Percentiles rank a stretch among this genome's conserved stretches.
Conservation (phyloP, 35 echinoderm and acorn worm species). For the Lytechinus variegatus region DNA sequence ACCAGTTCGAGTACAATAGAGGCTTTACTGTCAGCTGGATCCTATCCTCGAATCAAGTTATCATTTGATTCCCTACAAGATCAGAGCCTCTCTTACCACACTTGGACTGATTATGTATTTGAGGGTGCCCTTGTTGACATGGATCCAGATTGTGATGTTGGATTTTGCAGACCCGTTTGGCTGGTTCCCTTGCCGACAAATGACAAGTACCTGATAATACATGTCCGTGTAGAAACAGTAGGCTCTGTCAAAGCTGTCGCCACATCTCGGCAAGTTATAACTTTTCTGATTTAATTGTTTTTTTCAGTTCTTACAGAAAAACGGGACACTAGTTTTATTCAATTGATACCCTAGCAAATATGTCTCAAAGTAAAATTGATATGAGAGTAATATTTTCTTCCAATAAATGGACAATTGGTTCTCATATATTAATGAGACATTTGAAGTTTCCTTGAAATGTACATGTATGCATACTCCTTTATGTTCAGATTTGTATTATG, state of each 20-base stretch:
- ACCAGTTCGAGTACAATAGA: background rate
- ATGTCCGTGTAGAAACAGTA: background rate
- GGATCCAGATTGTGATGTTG: background rate
- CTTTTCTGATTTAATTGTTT: no score
- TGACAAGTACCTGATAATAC: background rate
- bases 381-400: no score
- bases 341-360: no score
- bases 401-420: no score
- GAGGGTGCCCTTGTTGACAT: slow-evolving; percentile 13
- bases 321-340: no score
- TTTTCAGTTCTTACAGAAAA: no score
- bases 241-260: background rate
- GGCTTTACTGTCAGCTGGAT: slow-evolving; percentile 24
- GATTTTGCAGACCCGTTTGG: background rate
- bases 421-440: no score
- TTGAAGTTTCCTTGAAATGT: no score
- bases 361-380: no score
- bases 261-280: background rate
- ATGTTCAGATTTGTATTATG: no score
- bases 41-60: background rate
- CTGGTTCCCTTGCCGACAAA: background rate
- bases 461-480: no score
- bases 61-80: background rate
- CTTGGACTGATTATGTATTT: background rate
- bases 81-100: background rate